These are phyloP conservation scores for Oxyruncus cristatus DNA, from an alignment of 2,113 vertebrate genomes.

Conservation along the genomic window DNA sequence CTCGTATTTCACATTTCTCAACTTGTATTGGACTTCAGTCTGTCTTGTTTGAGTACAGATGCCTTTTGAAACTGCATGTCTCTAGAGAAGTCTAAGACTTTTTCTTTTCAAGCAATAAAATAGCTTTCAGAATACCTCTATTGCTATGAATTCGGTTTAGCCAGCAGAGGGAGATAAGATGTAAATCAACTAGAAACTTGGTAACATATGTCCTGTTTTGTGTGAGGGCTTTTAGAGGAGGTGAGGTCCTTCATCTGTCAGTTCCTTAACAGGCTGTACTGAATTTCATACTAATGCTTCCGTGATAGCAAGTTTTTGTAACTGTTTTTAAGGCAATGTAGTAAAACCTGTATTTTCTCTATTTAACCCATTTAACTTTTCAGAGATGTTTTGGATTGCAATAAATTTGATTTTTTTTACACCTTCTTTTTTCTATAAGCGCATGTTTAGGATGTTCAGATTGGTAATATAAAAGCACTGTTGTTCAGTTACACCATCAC, in stretches of 20 bases:
- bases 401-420: not conserved
- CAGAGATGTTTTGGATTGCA: not conserved
- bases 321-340: not conserved
- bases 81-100: not conserved
- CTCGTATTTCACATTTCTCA: not conserved
- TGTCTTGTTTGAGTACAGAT: not conserved
- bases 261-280: not conserved
- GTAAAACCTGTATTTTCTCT: not conserved
- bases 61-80: not conserved
- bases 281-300: not conserved
- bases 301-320: not conserved
- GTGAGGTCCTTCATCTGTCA: not conserved
- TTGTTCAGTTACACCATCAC: not conserved
- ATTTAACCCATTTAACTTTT: not conserved
- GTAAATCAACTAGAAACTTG: not conserved
- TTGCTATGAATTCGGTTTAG: not conserved
- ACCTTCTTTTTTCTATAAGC: accelerated
- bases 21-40: not conserved
- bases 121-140: not conserved
- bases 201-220: not conserved
- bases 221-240: not conserved
- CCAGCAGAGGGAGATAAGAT: not conserved
- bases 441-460: not conserved
- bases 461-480: not conserved
- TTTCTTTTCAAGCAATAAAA: not conserved